Conservation (phyloP, 1,140 invertebrate species). For the Coptotermes formosanus region DNA sequence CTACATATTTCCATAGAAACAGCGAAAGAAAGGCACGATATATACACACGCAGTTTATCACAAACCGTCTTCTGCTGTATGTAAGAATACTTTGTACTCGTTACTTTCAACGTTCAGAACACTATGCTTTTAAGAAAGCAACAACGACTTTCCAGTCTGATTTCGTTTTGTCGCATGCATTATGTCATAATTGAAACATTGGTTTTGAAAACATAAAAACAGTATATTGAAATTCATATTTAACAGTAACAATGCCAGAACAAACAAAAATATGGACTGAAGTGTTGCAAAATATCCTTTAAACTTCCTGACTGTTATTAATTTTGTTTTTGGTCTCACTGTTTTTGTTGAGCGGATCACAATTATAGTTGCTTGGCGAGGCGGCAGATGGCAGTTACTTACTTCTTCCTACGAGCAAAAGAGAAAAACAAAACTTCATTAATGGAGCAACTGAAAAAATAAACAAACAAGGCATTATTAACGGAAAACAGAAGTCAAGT, state of each 20-base stretch:
- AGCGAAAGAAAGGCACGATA: too few relatives aligned
- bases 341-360: not conserved
- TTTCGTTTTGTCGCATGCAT: not conserved
- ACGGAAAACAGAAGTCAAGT: not conserved
- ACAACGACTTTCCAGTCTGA: not conserved
- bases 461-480: slow-evolving; percentile 11
- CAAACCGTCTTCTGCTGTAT: too few relatives aligned
- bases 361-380: slow-evolving; percentile 14
- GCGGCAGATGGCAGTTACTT: slow-evolving; percentile 24
- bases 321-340: slow-evolving; percentile 9
- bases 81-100: too few relatives aligned
- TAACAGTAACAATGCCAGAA: not conserved
- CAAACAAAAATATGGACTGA: not conserved
- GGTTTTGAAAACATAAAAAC: not conserved
- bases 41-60: too few relatives aligned
- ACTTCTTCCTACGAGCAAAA: slow-evolving; percentile 23
- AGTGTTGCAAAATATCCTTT: not conserved
- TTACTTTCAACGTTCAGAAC: too few relatives aligned
- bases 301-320: not conserved
- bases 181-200: not conserved
- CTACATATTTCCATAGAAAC: too few relatives aligned
- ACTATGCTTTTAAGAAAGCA: too few relatives aligned
- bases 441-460: slow-evolving; percentile 4
- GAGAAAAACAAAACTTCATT: slow-evolving; percentile 24
- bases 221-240: not conserved